Base-by-base conservation (phyloP, 2,888 invertebrate genomes). In the Nomada ruficornis region DNA sequence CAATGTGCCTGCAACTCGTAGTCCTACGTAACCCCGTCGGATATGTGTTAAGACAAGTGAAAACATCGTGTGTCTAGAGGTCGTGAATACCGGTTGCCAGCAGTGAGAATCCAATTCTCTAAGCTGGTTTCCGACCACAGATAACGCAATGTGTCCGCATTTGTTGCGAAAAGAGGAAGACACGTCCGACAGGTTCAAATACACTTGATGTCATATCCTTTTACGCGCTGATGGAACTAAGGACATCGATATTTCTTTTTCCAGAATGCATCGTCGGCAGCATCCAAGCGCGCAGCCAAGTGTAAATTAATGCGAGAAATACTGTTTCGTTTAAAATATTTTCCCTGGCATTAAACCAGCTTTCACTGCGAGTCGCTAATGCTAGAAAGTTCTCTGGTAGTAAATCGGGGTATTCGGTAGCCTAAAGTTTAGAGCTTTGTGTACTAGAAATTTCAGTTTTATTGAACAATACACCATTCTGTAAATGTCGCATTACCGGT, bases 361-460 rank as follows among this genome's bases (percentile, higher is more conserved):
- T 62, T 71, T 71, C 62, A 47, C 23, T 62, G 62, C n/a, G 55
- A 23, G 62, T 42, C 72, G 72, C 72, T 76, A 55, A 72, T 76
- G 63, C 76, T 72, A 5, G 7, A 7, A 36, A 36, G 36, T 7
- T 36, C 36, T 7, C 36, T 7, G 36, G 36, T 7, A 36, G 5
- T 36, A 36, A 36, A 36, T 36, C 36, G 36, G 36, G 7, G 5
- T 0, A 36, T 36, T 36, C 36, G 7, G 36, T 7, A 7, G 36
- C 36, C 36, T 7, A 36, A 36, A 36, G 36, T 7, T 36, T 7
- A 36, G 36, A 36, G 36, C 36, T 7, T 7, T 36, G 36, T 36
- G 36, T 7, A 7, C 5, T 36, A 7, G 36, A 9, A 36, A 7
- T 36, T 36, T 36, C 36, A 36, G 36, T 0, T 36, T 36, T 7